phyloP scores from a whole-genome alignment of 2,113 vertebrate species.

The Microtus pennsylvanicus region DNA sequence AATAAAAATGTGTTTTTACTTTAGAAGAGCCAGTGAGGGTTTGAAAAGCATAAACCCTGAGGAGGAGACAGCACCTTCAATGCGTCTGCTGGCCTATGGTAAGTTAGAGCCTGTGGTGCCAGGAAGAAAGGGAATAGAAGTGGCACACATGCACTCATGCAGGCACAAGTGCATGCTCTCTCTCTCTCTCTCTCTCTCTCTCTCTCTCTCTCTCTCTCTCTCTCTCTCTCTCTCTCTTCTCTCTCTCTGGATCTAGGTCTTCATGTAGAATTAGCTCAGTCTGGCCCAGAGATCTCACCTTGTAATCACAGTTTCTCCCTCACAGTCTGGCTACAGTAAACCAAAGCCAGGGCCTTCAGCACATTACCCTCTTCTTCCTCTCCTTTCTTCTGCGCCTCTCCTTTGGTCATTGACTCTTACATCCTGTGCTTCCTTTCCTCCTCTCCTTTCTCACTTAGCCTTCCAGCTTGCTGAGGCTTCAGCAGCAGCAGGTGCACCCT shows the following conservation, averaged over 20 bases:
- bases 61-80: slow-evolving; percentile 90
- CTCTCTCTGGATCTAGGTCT: not conserved
- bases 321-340: not conserved
- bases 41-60: slow-evolving; percentile 90
- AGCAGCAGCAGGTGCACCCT: not conserved
- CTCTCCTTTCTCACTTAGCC: not conserved
- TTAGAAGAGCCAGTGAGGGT: slow-evolving; percentile 92
- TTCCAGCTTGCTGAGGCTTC: not conserved
- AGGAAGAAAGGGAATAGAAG: not conserved
- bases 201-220: too few relatives aligned
- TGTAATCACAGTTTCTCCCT: not conserved
- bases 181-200: too few relatives aligned
- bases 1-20: slow-evolving; percentile 59
- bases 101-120: slow-evolving; percentile 62
- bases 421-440: not conserved
- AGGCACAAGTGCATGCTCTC: too few relatives aligned
- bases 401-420: not conserved
- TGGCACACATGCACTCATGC: not conserved
- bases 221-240: too few relatives aligned
- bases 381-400: not conserved
- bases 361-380: not conserved
- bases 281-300: not conserved
- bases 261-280: not conserved
- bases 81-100: slow-evolving; percentile 91
- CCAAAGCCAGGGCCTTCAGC: not conserved